Evolutionary conservation across 64 coral and sea anemone species (phyloP), one percentile per base, ranked within the genome.

Genomic region (Actinia tenebrosa): DNA sequence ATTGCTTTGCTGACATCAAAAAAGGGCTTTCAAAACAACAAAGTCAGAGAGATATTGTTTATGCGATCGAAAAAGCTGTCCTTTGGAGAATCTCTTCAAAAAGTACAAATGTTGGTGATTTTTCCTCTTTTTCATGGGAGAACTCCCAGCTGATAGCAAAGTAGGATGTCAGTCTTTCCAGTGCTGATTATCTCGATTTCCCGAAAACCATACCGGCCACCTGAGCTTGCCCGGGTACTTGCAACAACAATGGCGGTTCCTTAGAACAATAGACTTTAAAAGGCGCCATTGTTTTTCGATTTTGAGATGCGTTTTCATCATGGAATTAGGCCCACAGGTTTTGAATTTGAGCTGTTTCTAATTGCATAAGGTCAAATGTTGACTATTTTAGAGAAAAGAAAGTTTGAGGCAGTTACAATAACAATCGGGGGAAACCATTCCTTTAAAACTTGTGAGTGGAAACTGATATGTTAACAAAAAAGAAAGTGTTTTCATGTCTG

Each of bases 191-290:
- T 75, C 69, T 27, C 69, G 10, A n/a, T 42, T 42, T 20, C 42
- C 45, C 30, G 30, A 50, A 50, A 16, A 81, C 79, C 27, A 81
- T 16, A 50, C 8, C 3, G 46, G 79, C 79, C 79, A 81, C 79
- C 79, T 81, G 79, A 8, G 27, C 53, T 81, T 19, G 22, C 44
- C 79, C 79, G 79, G 63, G 50, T 50, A 50, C 53, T 50, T 81
- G 45, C 16, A 16, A 45, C 45, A 81, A 81, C 79, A 81, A 81
- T 45, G 42, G 79, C 45, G 53, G 18, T 81, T 81, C 22, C 45
- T 20, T 52, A 5, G 46, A 45, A 81, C 79, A 81, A 81, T 50
- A 20, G 2, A 81, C 79, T 81, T 81, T 81, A 81, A 81, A 81
- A 81, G 79, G 79, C 79, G 26, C 20, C 69, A 14, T 75, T 81